Percentiles rank a stretch among this genome's conserved stretches.
phyloP scores from a whole-genome alignment of 2,113 vertebrate species.

The Petromus typicus region DNA sequence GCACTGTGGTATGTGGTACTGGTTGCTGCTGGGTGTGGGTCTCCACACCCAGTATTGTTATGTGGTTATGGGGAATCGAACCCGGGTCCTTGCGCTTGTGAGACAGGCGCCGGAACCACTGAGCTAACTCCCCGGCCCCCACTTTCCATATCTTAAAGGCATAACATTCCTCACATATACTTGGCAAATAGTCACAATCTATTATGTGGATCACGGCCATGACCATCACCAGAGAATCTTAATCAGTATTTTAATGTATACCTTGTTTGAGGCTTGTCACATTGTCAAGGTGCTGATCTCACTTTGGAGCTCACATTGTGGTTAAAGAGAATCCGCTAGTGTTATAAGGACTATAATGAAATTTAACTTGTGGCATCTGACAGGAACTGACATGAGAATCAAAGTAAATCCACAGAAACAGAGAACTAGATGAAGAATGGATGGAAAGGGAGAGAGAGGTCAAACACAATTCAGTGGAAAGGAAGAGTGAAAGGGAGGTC shows the following conservation, averaged over 20 bases:
- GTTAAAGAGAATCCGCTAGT: neutral
- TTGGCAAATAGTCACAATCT: neutral
- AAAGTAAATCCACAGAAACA: neutral
- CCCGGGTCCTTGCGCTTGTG: too few species aligned
- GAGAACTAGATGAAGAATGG: neutral
- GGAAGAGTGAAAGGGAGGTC: neutral
- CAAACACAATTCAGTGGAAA: neutral
- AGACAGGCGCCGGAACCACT: too few species aligned
- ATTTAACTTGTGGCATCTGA: neutral
- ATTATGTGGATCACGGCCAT: neutral
- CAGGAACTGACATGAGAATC: neutral
- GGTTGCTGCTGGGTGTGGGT: too few species aligned
- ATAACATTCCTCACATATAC: neutral
- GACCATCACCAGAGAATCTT: constrained; percentile 1
- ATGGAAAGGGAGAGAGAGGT: neutral
- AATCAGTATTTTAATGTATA: neutral
- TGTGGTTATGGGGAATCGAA: too few species aligned
- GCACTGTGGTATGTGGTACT: too few species aligned
- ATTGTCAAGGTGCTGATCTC: neutral
- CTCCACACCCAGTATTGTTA: too few species aligned
- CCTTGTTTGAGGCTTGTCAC: neutral
- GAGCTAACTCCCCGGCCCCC: too few species aligned
- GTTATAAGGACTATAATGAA: neutral
- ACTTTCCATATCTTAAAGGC: too few species aligned
- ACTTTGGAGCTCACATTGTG: neutral